A percentile compares a stretch with the other conserved stretches of the same genome.
These are phyloP conservation scores for Nomada fabriciana DNA, from an alignment of 2,888 invertebrate species.

Conservation along the genomic window DNA sequence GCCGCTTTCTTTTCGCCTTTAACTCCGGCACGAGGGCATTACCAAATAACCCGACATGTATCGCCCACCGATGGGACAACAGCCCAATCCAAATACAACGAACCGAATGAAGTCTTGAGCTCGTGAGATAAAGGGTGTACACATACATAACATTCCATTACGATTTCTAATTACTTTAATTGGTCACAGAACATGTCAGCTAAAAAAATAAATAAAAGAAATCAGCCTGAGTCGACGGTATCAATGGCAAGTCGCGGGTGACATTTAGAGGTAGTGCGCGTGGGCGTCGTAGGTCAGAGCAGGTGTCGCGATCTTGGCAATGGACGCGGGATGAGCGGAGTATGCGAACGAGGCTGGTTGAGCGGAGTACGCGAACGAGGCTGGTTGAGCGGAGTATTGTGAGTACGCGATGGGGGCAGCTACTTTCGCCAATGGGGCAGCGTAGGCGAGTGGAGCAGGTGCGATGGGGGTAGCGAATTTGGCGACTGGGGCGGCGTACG, in stretches of 20 bases:
- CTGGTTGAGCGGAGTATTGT: slow-evolving; percentile 54
- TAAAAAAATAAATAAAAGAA: slow-evolving; percentile 71
- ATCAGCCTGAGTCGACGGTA: slow-evolving; percentile 69
- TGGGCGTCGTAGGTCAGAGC: slow-evolving; percentile 25
- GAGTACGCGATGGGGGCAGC: slow-evolving; percentile 78
- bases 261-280: slow-evolving; percentile 53
- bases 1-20: no score
- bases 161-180: slow-evolving; percentile 67
- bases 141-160: not conserved
- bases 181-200: slow-evolving; percentile 58
- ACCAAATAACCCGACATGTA: no score
- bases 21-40: no score
- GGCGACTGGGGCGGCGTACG: slow-evolving; percentile 75
- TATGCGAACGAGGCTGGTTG: slow-evolving; percentile 75
- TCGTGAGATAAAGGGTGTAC: no score
- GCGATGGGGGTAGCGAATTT: slow-evolving; percentile 72
- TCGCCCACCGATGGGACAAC: no score
- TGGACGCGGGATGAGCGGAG: slow-evolving; percentile 77
- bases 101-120: not conserved
- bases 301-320: slow-evolving; percentile 68
- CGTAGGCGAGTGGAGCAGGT: slow-evolving; percentile 72
- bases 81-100: no score
- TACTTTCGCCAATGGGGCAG: slow-evolving; percentile 82
- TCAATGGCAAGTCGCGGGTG: not conserved
- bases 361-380: slow-evolving; percentile 54